phyloP scores from a whole-genome alignment of 2,113 vertebrate species.

The Otocyon megalotis region DNA sequence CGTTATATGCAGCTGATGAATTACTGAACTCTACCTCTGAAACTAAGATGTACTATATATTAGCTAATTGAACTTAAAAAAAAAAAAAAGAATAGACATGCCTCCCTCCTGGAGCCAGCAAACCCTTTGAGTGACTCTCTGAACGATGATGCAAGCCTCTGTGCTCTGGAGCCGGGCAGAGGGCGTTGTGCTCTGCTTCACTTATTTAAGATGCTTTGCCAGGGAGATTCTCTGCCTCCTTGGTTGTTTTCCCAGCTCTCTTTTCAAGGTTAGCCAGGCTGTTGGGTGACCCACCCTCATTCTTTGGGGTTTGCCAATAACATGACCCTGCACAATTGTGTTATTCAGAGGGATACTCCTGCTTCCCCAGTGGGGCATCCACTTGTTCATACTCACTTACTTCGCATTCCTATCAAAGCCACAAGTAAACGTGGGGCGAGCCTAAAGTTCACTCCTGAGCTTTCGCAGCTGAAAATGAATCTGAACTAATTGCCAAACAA shows the following conservation, averaged over 20 bases:
- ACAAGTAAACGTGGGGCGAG: rapidly evolving
- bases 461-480: rapidly evolving
- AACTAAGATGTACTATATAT: too few relatives aligned
- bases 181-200: neutral
- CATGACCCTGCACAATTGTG: rapidly evolving
- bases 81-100: too few relatives aligned
- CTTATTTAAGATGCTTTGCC: neutral
- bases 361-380: neutral
- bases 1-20: too few relatives aligned
- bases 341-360: rapidly evolving
- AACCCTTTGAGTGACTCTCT: neutral
- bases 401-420: neutral
- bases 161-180: rapidly evolving
- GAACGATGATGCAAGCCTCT: rapidly evolving
- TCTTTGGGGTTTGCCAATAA: neutral
- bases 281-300: rapidly evolving
- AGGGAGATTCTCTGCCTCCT: neutral
- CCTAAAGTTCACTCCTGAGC: neutral
- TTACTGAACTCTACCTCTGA: too few relatives aligned
- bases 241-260: neutral
- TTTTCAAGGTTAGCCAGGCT: neutral
- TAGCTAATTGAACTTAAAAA: too few relatives aligned
- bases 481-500: neutral
- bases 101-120: neutral
- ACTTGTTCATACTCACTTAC: rapidly evolving